Evolutionary conservation across 2,113 vertebrate species (phyloP).

Genomic region (Cryptomyrus ogoouensis): DNA sequence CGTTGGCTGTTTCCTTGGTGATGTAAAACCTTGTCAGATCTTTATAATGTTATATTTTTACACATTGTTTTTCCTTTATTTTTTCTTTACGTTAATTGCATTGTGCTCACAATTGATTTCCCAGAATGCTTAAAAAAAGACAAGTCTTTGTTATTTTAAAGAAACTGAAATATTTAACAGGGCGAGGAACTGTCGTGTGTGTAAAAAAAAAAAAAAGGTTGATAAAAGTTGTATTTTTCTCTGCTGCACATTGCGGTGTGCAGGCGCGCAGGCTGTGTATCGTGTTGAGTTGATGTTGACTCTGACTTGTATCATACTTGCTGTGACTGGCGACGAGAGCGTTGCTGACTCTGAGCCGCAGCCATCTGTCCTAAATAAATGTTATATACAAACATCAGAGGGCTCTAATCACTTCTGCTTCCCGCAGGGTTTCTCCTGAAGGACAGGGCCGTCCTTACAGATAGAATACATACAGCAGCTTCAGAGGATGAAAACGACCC

Average conservation of each 20-base stretch:
- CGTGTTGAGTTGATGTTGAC: conserved; percentile 46
- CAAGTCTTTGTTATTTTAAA: conserved; percentile 40
- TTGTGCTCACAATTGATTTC: conserved; percentile 30
- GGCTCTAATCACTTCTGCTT: conserved; percentile 11
- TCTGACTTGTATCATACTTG: conserved; percentile 47
- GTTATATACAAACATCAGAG: conserved; percentile 60
- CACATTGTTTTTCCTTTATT: background rate
- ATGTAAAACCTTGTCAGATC: conserved; percentile 50
- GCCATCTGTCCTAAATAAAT: conserved; percentile 77
- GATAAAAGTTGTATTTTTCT: conserved; percentile 32
- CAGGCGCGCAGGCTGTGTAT: conserved; percentile 38
- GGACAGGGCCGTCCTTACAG: background rate
- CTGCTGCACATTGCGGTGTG: conserved; percentile 11
- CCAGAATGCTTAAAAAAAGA: conserved; percentile 42
- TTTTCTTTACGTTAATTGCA: background rate
- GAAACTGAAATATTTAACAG: conserved; percentile 35
- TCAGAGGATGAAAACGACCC: background rate
- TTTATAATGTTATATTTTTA: conserved; percentile 1
- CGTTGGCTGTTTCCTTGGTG: conserved; percentile 60
- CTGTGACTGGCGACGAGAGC: conserved; percentile 48
- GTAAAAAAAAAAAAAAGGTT: conserved; percentile 28
- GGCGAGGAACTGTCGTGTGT: conserved; percentile 34
- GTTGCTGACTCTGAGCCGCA: conserved; percentile 58
- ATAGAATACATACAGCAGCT: background rate
- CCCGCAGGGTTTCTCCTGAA: background rate